Evolutionary conservation across 2,113 vertebrate genomes (phyloP).

Genomic region (Centrocercus urophasianus): DNA sequence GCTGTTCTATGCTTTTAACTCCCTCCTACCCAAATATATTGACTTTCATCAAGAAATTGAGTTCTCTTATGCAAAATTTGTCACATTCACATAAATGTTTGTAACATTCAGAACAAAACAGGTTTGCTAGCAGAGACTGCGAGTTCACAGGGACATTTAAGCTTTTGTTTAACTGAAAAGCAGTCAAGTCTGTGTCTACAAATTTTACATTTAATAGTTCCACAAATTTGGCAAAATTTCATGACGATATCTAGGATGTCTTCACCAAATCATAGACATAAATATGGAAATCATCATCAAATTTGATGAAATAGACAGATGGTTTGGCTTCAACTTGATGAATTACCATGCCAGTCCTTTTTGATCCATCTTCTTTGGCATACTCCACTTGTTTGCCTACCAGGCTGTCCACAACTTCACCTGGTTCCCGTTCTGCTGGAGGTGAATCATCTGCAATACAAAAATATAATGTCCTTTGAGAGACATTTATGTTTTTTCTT

Average conservation of each 20-base stretch:
- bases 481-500: not conserved
- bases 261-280: constrained; percentile 99
- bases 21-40: constrained; percentile 66
- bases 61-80: constrained; percentile 70
- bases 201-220: constrained; percentile 88
- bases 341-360: constrained; percentile 98
- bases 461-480: not conserved
- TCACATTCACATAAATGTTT: constrained; percentile 72
- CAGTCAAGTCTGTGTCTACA: constrained; percentile 85
- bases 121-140: constrained; percentile 87
- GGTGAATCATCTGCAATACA: constrained; percentile 87
- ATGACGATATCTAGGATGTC: constrained; percentile 86
- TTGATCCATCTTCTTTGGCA: constrained; percentile 97
- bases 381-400: constrained; percentile 99
- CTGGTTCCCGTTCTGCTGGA: constrained; percentile 93
- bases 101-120: constrained; percentile 80
- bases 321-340: constrained; percentile 99
- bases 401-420: constrained; percentile 97
- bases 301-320: constrained; percentile 99
- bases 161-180: constrained; percentile 84
- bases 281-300: constrained; percentile 98
- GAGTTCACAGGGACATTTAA: constrained; percentile 87
- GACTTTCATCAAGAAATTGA: constrained; percentile 74
- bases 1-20: constrained; percentile 78
- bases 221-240: constrained; percentile 85